These are phyloP conservation scores for Loxodonta africana DNA, from an alignment of 2,113 vertebrate genomes.

Conservation along the genomic window DNA sequence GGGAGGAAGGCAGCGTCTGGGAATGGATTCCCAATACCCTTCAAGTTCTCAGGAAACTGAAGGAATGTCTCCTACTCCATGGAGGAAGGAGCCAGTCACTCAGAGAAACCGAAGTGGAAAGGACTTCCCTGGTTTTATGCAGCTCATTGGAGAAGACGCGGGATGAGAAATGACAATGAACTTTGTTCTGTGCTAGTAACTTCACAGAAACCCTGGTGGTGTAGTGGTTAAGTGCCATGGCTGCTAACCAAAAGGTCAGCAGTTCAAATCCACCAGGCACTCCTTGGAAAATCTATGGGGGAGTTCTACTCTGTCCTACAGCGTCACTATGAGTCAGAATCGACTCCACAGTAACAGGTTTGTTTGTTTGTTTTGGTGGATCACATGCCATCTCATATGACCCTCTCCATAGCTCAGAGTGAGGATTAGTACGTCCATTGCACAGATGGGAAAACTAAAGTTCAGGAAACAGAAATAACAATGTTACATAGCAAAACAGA, in stretches of 20 bases:
- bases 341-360: too few species aligned
- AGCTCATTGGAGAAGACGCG: not conserved
- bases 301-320: too few species aligned
- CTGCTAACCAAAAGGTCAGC: too few species aligned
- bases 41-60: not conserved
- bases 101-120: not conserved
- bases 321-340: too few species aligned
- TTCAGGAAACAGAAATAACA: not conserved
- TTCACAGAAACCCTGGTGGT: not conserved
- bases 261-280: too few species aligned
- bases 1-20: not conserved
- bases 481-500: not conserved
- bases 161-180: too few species aligned
- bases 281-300: too few species aligned
- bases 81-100: not conserved
- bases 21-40: not conserved
- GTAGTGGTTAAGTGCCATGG: too few species aligned
- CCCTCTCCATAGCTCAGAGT: not conserved
- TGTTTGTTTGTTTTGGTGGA: too few species aligned
- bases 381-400: fast-evolving
- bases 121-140: too few species aligned
- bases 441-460: not conserved
- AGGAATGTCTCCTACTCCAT: not conserved
- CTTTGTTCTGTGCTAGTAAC: fast-evolving
- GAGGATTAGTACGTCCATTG: not conserved